Evolutionary conservation across 2,888 invertebrate genomes (phyloP).

Genomic region (Adineta ricciae): DNA sequence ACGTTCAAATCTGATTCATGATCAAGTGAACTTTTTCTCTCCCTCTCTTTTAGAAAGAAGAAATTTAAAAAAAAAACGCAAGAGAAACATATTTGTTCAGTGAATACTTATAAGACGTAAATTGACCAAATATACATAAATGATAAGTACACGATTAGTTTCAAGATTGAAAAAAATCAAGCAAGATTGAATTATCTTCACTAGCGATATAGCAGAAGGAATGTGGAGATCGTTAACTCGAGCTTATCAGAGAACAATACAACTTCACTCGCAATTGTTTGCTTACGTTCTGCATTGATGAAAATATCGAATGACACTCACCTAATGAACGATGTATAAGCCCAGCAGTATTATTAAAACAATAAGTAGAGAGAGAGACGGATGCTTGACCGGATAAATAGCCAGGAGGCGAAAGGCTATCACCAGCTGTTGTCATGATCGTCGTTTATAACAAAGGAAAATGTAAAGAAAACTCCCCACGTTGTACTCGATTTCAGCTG

Average conservation of each 20-base stretch:
- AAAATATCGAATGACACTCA: neutral
- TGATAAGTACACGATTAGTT: neutral
- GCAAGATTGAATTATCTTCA: neutral
- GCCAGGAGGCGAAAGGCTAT: neutral
- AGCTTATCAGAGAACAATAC: neutral
- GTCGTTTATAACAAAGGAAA: neutral
- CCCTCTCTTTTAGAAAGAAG: neutral
- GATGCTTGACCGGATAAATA: neutral
- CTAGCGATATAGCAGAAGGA: neutral
- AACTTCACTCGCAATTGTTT: neutral
- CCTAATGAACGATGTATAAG: neutral
- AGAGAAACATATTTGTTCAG: neutral
- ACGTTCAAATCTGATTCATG: neutral
- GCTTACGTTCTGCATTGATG: neutral
- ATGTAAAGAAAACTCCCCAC: neutral
- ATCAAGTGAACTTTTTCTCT: neutral
- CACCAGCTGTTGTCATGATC: neutral
- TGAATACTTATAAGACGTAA: neutral
- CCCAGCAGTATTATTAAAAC: neutral
- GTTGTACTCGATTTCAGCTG: neutral
- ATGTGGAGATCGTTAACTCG: neutral
- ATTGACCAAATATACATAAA: neutral
- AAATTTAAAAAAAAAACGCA: neutral
- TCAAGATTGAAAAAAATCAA: neutral
- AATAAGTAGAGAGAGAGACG: neutral